Base-by-base conservation (phyloP, 1,140 invertebrate species). In the Drosophila nannoptera region DNA sequence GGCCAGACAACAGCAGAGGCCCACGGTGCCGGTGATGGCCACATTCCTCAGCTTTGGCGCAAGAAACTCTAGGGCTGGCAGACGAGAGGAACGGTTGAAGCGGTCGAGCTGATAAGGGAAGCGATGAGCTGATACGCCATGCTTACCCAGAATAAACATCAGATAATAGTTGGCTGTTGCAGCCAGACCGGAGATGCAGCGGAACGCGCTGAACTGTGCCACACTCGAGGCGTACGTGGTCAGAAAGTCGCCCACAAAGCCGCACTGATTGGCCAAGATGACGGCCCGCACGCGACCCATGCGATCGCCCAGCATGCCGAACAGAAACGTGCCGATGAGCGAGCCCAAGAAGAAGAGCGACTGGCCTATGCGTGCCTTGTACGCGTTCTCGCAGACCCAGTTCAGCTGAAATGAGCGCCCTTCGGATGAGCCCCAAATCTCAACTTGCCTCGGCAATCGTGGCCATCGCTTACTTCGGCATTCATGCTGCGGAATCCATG, bases 131-230 rank as follows among this genome's bases (percentile, higher is more conserved):
- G 75, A 75, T 82, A 72, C 52, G 67, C 66, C 63, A 12, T 78
- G 81, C 71, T 80, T 88, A 92, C 92, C 91, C 64, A 92, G 90
- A 70, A 93, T 92, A 78, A 92, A 92, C 90, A 92, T 92, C 88
- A 92, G 91, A 67, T 92, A 91, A 75, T 92, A 92, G 78, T 91
- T 91, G 11, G 90, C 90, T 64, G 92, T 92, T 49, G 92, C 91
- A 12, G 92, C 91, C 43, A 91, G 77, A 6, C 92, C 92, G 5
- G 91, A 91, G 16, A 92, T 71, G 78, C 92, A 92, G 63, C 92
- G 82, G 58, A 90, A 91, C 2, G 90, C 74, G 14, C 89, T 89
- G 76, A 92, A 92, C 32, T 89, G 77, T 22, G 83, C 70, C 49
- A 91, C 69, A 40, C 90, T 89, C 4, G 70, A 80, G 5, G 91